Percentiles rank a stretch among this genome's conserved stretches.
Evolutionary conservation across 2,888 invertebrate genomes (phyloP).

Genomic region (Glaucopsyche alexis): DNA sequence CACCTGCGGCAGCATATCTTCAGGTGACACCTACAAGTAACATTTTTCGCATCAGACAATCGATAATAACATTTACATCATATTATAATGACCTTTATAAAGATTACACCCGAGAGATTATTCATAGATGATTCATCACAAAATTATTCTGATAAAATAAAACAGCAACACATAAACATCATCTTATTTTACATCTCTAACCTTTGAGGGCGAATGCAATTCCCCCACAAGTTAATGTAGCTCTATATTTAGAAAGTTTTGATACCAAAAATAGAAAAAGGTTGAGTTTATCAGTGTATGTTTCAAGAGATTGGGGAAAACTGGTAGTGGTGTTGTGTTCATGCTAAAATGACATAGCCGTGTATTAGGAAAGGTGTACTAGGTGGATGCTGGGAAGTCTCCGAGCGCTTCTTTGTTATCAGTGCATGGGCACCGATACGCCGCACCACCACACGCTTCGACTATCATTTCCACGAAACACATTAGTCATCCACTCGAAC

Average conservation of each 20-base stretch:
- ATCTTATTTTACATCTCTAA: conserved; percentile 39
- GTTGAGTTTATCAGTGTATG: conserved; percentile 47
- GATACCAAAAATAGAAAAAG: conserved; percentile 71
- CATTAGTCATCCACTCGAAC: conserved; percentile 77
- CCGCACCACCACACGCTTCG: conserved; percentile 64
- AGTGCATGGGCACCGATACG: conserved; percentile 62
- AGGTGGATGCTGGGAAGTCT: conserved; percentile 39
- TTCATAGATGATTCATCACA: conserved; percentile 71
- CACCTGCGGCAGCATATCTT: conserved; percentile 87
- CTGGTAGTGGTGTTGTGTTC: conserved; percentile 14
- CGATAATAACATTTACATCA: conserved; percentile 46
- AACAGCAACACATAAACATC: conserved; percentile 44
- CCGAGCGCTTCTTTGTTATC: conserved; percentile 74
- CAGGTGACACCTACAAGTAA: conserved; percentile 84
- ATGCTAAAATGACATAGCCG: conserved; percentile 21
- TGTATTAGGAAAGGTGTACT: conserved; percentile 30
- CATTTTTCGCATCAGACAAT: conserved; percentile 48
- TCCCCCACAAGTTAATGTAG: conserved; percentile 66
- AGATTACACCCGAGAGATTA: conserved; percentile 42
- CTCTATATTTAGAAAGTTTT: conserved; percentile 76
- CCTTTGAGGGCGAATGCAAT: conserved; percentile 53
- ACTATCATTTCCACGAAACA: conserved; percentile 76
- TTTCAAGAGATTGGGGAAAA: conserved; percentile 39
- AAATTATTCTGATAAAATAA: conserved; percentile 60
- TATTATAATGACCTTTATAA: conserved; percentile 62